Conservation (phyloP, 2,113 vertebrate species). For the Dipodomys spectabilis region DNA sequence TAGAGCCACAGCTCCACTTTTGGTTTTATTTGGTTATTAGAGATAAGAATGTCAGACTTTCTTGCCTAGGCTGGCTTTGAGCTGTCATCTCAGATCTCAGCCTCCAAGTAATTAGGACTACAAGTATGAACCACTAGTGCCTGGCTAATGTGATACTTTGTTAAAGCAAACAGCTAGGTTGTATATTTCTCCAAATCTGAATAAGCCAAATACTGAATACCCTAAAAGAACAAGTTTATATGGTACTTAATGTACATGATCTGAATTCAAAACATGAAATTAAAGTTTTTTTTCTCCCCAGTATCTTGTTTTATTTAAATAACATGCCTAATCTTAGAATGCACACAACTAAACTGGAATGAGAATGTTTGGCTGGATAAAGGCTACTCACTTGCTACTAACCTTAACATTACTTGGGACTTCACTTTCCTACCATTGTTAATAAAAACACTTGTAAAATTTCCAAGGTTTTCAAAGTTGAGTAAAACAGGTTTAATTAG, state of each 20-base stretch:
- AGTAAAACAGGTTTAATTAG: too few species aligned
- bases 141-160: slow-evolving; percentile 37
- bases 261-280: slow-evolving; percentile 79
- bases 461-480: too few species aligned
- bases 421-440: neutral
- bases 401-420: neutral
- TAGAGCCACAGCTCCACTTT: too few species aligned
- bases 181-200: neutral
- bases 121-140: neutral
- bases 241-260: neutral
- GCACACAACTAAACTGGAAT: neutral
- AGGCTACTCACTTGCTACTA: neutral
- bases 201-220: slow-evolving; percentile 45
- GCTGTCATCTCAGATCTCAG: too few species aligned
- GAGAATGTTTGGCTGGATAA: neutral
- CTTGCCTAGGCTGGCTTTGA: neutral
- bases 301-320: neutral
- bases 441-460: neutral
- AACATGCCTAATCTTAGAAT: neutral
- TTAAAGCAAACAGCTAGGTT: slow-evolving; percentile 59
- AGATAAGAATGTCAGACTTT: too few species aligned
- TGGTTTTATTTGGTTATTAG: too few species aligned
- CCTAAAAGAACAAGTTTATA: slow-evolving; percentile 56
- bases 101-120: too few species aligned
- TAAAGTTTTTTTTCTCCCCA: slow-evolving; percentile 58